phyloP scores from a whole-genome alignment of 1,140 invertebrate species.

The Lutraria rhynchaena region DNA sequence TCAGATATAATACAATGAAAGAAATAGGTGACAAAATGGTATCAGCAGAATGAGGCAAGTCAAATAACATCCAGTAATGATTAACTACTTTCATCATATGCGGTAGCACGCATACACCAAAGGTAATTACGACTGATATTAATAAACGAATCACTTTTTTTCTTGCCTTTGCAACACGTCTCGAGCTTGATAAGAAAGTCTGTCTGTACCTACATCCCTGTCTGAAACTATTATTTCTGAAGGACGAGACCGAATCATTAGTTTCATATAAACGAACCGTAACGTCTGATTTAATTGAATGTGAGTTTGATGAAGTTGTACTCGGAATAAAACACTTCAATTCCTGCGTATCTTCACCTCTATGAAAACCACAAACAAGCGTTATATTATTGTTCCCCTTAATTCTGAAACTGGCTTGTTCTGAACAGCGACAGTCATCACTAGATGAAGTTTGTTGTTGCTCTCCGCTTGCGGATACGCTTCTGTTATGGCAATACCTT shows the following conservation, averaged over 20 bases:
- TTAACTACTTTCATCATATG: slow-evolving; percentile 92
- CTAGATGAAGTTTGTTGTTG: neutral
- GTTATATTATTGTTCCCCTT: slow-evolving; percentile 20
- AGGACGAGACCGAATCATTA: neutral
- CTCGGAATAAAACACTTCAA: neutral
- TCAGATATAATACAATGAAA: slow-evolving; percentile 91
- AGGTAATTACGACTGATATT: slow-evolving; percentile 91
- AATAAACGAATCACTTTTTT: slow-evolving; percentile 87
- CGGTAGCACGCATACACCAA: slow-evolving; percentile 92
- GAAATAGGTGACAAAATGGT: slow-evolving; percentile 91
- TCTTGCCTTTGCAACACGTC: slow-evolving; percentile 63
- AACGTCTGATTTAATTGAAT: neutral
- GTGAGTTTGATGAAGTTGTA: neutral
- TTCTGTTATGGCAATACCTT: no score
- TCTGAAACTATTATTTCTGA: neutral
- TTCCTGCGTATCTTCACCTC: slow-evolving; percentile 6
- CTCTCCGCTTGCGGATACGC: no score
- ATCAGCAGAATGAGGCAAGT: slow-evolving; percentile 85
- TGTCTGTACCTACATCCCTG: slow-evolving; percentile 1
- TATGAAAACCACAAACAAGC: neutral
- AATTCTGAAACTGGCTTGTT: slow-evolving; percentile 6
- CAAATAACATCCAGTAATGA: slow-evolving; percentile 82
- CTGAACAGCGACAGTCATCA: slow-evolving; percentile 18
- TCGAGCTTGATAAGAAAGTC: slow-evolving; percentile 28
- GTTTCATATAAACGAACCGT: neutral